Evolutionary conservation across 2,113 vertebrate species (phyloP).

Genomic region (Gnathonemus echidnorhynchus): DNA sequence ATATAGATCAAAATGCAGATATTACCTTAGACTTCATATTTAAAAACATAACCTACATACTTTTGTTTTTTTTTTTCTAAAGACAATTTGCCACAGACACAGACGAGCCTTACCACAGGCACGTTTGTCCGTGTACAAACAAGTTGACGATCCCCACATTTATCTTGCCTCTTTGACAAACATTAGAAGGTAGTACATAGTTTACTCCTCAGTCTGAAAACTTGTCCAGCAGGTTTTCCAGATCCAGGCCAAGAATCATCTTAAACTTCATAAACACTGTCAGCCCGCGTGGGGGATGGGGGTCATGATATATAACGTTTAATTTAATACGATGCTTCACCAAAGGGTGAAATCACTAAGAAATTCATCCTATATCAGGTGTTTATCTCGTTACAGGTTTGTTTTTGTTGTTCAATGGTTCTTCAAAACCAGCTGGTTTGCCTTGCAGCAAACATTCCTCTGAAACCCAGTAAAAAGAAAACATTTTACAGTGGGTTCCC

Average conservation of each 20-base stretch:
- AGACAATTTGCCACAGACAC: background rate
- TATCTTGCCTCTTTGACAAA: background rate
- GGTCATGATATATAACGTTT: background rate
- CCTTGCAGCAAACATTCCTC: background rate
- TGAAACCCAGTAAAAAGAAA: background rate
- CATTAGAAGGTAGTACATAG: background rate
- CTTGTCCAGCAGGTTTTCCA: background rate
- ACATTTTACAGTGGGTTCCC: background rate
- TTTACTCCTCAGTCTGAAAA: background rate
- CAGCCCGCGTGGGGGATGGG: background rate
- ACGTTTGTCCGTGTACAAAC: background rate
- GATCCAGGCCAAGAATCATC: background rate
- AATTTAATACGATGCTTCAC: background rate
- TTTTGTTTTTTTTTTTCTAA: background rate
- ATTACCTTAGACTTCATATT: background rate
- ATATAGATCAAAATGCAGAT: background rate
- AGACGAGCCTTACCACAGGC: background rate
- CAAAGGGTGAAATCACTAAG: background rate
- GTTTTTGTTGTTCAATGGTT: background rate
- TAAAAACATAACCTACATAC: background rate
- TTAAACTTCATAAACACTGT: background rate
- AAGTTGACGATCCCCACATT: background rate
- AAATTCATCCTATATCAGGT: background rate
- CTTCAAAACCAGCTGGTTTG: background rate
- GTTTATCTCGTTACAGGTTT: background rate